Evolutionary conservation across 2,888 invertebrate genomes (phyloP).

Genomic region (Idaea dimidiata): DNA sequence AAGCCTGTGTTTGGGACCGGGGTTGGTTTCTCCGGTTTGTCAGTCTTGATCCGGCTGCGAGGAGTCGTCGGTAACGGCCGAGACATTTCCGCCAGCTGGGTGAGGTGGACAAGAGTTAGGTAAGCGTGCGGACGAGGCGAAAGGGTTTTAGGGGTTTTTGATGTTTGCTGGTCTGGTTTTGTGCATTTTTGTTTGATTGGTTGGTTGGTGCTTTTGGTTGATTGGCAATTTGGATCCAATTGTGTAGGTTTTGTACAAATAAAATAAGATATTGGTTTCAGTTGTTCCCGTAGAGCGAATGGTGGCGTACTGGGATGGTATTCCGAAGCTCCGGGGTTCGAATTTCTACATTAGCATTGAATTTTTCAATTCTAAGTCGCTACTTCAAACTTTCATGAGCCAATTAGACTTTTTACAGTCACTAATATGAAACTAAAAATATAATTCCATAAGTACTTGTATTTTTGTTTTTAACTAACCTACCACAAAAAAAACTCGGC

Average conservation of each 20-base stretch:
- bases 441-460: too few species aligned
- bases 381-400: too few species aligned
- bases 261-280: too few species aligned
- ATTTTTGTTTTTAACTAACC: too few species aligned
- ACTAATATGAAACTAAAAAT: too few species aligned
- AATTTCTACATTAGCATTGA: too few species aligned
- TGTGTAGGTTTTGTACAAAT: neutral
- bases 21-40: constrained; percentile 39
- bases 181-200: constrained; percentile 11
- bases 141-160: constrained; percentile 33
- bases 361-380: too few species aligned
- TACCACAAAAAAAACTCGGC: neutral
- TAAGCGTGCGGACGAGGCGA: constrained; percentile 44
- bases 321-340: too few species aligned
- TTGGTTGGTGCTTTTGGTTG: neutral
- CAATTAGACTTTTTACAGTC: too few species aligned
- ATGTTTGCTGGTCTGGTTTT: constrained; percentile 31
- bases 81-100: constrained; percentile 33
- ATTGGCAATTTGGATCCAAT: neutral
- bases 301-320: too few species aligned
- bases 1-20: constrained; percentile 53
- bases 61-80: constrained; percentile 31
- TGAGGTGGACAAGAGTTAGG: constrained; percentile 22
- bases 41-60: constrained; percentile 33
- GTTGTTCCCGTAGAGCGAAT: too few species aligned